A percentile compares a stretch with the other conserved stretches of the same genome.
These are phyloP conservation scores for Philaenus spumarius DNA, from an alignment of 1,140 invertebrate species.

Conservation along the genomic window DNA sequence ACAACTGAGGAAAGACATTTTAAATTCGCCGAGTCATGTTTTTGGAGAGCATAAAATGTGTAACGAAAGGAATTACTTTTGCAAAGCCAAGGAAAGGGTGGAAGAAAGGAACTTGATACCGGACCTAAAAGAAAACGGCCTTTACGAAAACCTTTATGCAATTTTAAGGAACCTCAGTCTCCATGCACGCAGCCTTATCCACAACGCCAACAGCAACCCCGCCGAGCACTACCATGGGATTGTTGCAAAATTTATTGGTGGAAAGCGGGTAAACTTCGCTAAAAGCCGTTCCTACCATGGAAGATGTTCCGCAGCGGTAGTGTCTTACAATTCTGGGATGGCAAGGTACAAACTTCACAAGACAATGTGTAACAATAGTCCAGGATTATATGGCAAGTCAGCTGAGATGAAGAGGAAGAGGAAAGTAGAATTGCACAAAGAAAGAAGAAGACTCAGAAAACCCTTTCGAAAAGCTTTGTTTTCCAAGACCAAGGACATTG, in stretches of 20 bases:
- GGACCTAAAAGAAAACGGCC: too few relatives aligned
- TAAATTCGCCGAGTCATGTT: too few relatives aligned
- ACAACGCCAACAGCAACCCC: constrained; percentile 18
- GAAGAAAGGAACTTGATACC: too few relatives aligned
- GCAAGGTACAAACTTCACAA: constrained; percentile 11
- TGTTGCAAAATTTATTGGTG: constrained; percentile 20
- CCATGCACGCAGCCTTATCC: not conserved
- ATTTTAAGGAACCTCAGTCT: not conserved
- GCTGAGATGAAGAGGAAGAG: not conserved
- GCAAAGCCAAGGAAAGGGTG: too few relatives aligned
- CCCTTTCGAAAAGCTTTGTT: too few relatives aligned
- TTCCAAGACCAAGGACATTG: not conserved
- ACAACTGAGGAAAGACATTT: too few relatives aligned
- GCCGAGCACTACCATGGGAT: constrained; percentile 21
- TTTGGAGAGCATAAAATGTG: too few relatives aligned
- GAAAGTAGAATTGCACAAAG: not conserved
- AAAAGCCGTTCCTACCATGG: constrained; percentile 16
- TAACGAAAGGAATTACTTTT: too few relatives aligned
- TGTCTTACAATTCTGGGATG: constrained; percentile 17
- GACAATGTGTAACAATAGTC: constrained; percentile 7
- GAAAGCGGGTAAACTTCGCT: constrained; percentile 18
- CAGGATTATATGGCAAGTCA: not conserved
- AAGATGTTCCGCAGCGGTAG: constrained; percentile 20
- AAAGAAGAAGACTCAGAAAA: too few relatives aligned
- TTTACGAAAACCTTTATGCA: too few relatives aligned